phyloP scores from a whole-genome alignment of 2,113 vertebrate species.

The Smithornis capensis region DNA sequence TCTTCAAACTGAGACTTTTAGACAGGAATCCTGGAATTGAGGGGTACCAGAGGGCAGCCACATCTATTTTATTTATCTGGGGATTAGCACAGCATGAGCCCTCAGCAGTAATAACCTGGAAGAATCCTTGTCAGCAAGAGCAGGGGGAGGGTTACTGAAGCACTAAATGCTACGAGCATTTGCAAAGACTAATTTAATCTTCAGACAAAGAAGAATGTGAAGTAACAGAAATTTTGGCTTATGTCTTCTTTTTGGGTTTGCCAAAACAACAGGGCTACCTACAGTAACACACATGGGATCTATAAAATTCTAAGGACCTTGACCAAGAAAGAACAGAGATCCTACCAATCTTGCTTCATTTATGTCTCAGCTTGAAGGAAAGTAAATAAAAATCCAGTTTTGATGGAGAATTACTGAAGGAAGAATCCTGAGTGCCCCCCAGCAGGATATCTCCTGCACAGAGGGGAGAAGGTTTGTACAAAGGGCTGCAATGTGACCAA shows the following conservation, averaged over 20 bases:
- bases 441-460: background rate
- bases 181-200: background rate
- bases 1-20: background rate
- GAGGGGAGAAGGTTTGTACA: background rate
- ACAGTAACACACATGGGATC: accelerated
- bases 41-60: background rate
- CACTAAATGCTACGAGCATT: background rate
- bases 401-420: background rate
- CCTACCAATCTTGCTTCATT: background rate
- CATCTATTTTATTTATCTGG: background rate
- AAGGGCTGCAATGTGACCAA: background rate
- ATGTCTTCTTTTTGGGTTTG: background rate
- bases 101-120: background rate
- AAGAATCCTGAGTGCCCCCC: background rate
- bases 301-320: background rate
- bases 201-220: background rate
- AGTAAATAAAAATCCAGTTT: background rate
- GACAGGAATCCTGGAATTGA: background rate
- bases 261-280: background rate
- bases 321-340: background rate
- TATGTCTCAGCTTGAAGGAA: background rate
- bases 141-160: background rate
- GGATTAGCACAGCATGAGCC: background rate
- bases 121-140: background rate
- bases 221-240: background rate